These are phyloP conservation scores for Aphis gossypii DNA, from an alignment of 1,140 invertebrate genomes.

Conservation along the genomic window DNA sequence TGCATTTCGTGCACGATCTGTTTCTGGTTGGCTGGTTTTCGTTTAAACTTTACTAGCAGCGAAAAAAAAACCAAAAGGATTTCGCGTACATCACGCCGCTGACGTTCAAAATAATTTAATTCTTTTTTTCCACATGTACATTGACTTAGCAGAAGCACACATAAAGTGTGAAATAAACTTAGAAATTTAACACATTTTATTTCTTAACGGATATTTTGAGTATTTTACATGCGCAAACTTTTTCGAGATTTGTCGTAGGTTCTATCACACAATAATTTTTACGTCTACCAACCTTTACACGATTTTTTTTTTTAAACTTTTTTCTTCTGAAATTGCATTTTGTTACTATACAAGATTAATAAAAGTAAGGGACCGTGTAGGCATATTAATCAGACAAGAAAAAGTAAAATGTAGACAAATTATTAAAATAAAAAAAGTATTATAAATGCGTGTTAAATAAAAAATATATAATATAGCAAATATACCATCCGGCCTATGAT, in stretches of 20 bases:
- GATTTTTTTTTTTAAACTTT: not conserved
- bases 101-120: no score
- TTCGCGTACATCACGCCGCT: not conserved
- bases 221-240: not conserved
- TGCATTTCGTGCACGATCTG: not conserved
- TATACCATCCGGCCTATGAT: not conserved
- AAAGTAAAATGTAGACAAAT: not conserved
- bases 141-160: not conserved
- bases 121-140: not conserved
- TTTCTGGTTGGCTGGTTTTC: conserved; percentile 4
- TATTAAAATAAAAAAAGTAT: not conserved
- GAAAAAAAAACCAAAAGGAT: not conserved
- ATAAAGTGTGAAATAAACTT: not conserved
- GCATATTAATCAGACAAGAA: not conserved
- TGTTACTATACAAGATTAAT: not conserved
- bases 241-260: not conserved
- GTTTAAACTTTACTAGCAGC: not conserved
- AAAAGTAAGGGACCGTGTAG: not conserved
- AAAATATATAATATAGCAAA: not conserved
- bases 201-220: not conserved
- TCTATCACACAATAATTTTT: not conserved
- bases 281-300: not conserved
- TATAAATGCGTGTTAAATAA: not conserved
- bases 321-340: not conserved
- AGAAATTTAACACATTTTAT: not conserved